Evolutionary conservation across 2,797 vertebrate species (phyloP).

Genomic region (Cheirogaleus major): DNA sequence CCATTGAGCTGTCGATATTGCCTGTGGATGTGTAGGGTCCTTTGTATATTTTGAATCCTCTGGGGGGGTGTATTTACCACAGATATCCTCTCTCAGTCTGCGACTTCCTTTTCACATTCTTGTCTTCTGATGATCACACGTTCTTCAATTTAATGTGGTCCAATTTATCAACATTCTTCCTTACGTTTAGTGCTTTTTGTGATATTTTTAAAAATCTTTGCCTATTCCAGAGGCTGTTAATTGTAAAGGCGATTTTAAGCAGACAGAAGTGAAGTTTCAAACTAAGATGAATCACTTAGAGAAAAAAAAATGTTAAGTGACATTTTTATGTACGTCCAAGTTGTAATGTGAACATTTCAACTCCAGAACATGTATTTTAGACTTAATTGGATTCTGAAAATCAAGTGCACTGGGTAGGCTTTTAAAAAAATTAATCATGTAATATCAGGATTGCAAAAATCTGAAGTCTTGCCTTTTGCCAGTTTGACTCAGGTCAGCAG

Average conservation of each 20-base stretch:
- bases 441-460: not conserved
- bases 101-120: not conserved
- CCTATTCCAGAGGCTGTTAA: not conserved
- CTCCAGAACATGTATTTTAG: not conserved
- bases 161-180: not conserved
- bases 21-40: too few relatives aligned
- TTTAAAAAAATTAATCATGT: not conserved
- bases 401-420: not conserved
- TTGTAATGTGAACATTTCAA: not conserved
- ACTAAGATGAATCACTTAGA: not conserved
- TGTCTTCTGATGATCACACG: not conserved
- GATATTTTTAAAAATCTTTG: not conserved
- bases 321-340: not conserved
- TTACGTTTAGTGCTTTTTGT: not conserved
- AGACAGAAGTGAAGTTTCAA: not conserved
- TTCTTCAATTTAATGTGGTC: not conserved
- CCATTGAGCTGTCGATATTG: not conserved
- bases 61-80: not conserved
- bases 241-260: slow-evolving; percentile 11
- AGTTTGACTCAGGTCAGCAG: not conserved
- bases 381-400: not conserved
- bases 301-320: not conserved
- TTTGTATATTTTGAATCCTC: not conserved
- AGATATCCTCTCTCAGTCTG: not conserved
- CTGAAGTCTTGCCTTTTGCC: not conserved